Evolutionary conservation across 2,113 vertebrate species (phyloP).

Genomic region (Macrotis lagotis): DNA sequence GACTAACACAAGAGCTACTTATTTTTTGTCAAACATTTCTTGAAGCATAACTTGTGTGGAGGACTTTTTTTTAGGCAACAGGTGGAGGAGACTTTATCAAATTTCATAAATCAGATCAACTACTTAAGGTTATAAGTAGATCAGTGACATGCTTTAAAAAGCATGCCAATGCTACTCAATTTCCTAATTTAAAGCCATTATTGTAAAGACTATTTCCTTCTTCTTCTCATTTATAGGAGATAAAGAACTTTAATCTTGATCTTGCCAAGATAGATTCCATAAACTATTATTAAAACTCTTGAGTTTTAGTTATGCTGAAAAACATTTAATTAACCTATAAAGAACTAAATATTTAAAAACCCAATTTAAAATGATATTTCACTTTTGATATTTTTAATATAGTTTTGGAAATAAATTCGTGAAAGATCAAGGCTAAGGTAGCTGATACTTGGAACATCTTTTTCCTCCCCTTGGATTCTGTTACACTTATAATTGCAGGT

Average conservation of each 20-base stretch:
- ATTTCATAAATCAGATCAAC: background rate
- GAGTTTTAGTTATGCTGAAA: background rate
- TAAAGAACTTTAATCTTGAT: background rate
- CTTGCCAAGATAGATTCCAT: no score
- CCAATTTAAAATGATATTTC: conserved; percentile 29
- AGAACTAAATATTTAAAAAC: background rate
- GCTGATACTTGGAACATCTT: background rate
- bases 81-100: background rate
- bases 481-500: conserved; percentile 22
- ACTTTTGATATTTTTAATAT: conserved; percentile 6
- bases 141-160: background rate
- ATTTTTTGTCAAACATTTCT: background rate
- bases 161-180: background rate
- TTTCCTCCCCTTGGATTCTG: background rate
- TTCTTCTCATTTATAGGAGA: background rate
- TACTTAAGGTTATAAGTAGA: background rate
- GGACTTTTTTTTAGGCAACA: background rate
- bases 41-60: background rate
- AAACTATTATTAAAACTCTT: background rate
- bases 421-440: background rate
- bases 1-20: no score
- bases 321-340: rapidly evolving
- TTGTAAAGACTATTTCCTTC: background rate
- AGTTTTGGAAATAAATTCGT: background rate
- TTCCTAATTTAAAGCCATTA: background rate